Base-by-base conservation (phyloP, 2,888 invertebrate genomes). In the Xestia ashworthii region DNA sequence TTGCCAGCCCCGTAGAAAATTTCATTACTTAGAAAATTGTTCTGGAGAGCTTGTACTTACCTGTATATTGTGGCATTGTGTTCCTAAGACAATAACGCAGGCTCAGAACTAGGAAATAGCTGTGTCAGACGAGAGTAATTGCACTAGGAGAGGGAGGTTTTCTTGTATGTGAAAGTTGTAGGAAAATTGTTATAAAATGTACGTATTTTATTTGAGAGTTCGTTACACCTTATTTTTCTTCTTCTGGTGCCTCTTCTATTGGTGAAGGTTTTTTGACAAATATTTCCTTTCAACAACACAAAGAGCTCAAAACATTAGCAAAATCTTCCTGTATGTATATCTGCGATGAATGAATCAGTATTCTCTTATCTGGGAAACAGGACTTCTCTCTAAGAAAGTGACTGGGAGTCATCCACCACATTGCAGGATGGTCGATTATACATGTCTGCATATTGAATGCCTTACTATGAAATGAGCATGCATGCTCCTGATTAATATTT, bases 21-120 rank as follows among this genome's bases (percentile, higher is more conserved):
- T 76, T 80, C 50, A 82, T 80, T 82, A 70, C 80, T 66, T n/a
- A 66, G 50, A 76, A 68, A 82, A 46, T n/a, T 53, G 41, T 76
- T 41, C 16, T 19, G 6, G 55, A 11, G 19, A 46, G 4, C 46
- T 46, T 46, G 46, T 48, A 60, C n/a, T n/a, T n/a, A n/a, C 46
- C 38, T 55, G 22, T 22, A 55, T 55, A 64, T 67, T 53, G 53
- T 41, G n/a, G 32, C 25, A 53, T 65, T 80, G 50, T 76, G 46
- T 69, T 16, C 25, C 38, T 69, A n/a, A 55, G 82, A 82, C 50
- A 76, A 82, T 67, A 74, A 53, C 32, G 25, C 46, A 41, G n/a
- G 25, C 46, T 76, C 25, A 76, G 38, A 76, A 82, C 25, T 70
- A 66, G 58, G 38, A 67, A 55, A 55, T n/a, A 50, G n/a, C 5